Evolutionary conservation across 2,113 vertebrate species (phyloP).

Genomic region (Morone saxatilis): DNA sequence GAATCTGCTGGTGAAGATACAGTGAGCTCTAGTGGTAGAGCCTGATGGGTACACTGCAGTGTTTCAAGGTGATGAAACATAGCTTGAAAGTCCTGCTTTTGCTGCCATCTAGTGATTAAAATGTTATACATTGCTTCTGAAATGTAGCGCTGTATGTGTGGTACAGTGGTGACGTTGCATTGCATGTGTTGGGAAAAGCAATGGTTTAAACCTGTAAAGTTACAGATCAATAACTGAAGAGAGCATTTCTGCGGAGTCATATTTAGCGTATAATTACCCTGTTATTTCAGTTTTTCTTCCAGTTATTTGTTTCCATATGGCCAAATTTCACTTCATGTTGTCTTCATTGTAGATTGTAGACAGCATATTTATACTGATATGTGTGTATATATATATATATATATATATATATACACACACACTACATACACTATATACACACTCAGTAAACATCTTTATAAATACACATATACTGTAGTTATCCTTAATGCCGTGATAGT

Average conservation of each 20-base stretch:
- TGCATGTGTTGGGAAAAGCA: background rate
- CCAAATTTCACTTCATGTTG: background rate
- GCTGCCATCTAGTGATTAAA: conserved; percentile 57
- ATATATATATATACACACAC: background rate
- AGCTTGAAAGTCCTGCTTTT: conserved; percentile 16
- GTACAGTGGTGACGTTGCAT: background rate
- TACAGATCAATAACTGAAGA: background rate
- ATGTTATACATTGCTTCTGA: background rate
- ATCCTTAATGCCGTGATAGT: conserved; percentile 26
- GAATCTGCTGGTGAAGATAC: conserved; percentile 11
- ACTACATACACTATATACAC: background rate
- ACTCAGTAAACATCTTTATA: conserved; percentile 7
- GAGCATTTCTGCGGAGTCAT: background rate
- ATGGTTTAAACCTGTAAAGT: too few species aligned
- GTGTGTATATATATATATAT: conserved; percentile 18
- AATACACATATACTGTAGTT: conserved; percentile 36
- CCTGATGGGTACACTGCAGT: background rate
- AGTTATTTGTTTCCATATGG: background rate
- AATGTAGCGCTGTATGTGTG: background rate
- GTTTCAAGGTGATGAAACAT: background rate
- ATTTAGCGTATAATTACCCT: background rate
- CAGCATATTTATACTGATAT: conserved; percentile 2
- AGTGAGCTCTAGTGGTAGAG: conserved; percentile 42
- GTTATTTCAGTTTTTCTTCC: background rate
- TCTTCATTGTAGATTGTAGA: background rate